phyloP scores from a whole-genome alignment of 2,113 vertebrate genomes.

The Stomatorhinus ivindoensis region DNA sequence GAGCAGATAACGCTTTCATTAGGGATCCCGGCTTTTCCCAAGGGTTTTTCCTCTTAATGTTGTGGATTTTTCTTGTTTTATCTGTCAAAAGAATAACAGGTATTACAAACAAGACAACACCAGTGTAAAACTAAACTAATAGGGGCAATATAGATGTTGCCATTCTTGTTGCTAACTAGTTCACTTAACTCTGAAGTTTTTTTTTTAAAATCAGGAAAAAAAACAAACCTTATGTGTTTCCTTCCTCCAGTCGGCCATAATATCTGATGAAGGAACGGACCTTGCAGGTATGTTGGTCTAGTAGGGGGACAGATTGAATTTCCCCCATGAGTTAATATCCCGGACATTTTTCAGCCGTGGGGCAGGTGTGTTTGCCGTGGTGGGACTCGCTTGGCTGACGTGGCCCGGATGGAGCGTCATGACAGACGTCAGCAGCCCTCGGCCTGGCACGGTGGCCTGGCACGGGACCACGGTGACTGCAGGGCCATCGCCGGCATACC shows the following conservation, averaged over 20 bases:
- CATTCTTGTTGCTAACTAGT: neutral
- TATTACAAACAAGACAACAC: neutral
- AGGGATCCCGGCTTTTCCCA: neutral
- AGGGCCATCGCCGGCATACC: neutral
- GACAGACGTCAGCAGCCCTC: neutral
- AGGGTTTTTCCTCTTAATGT: neutral
- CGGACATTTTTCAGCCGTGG: neutral
- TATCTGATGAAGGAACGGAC: conserved; percentile 8
- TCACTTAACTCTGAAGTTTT: neutral
- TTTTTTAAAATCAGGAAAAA: neutral
- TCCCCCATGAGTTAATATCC: conserved; percentile 10
- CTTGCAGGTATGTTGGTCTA: conserved; percentile 3
- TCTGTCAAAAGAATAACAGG: neutral
- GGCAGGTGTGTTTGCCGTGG: neutral
- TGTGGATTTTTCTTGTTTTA: neutral
- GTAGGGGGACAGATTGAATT: conserved; percentile 14
- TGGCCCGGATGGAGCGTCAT: neutral
- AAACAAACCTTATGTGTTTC: neutral
- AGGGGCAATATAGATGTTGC: neutral
- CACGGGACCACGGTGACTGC: neutral
- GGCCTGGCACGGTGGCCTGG: neutral
- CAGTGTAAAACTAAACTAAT: neutral
- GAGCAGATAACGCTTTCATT: neutral
- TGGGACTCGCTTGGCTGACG: neutral
- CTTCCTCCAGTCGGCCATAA: conserved; percentile 5